phyloP scores from a whole-genome alignment of 2,797 vertebrate species.

The Eospalax fontanierii region DNA sequence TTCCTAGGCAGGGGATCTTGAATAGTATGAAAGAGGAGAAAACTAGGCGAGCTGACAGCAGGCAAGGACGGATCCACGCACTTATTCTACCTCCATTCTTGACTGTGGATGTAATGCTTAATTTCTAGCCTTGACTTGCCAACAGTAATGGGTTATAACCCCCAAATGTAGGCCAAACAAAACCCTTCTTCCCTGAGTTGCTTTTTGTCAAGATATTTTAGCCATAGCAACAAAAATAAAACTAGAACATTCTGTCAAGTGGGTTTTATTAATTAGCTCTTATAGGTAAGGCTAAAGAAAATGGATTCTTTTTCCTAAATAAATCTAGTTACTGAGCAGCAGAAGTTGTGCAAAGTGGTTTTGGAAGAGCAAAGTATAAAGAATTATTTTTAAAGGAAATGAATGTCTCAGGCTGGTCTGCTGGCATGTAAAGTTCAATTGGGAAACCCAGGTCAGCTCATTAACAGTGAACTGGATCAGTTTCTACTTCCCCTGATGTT shows the following conservation, averaged over 20 bases:
- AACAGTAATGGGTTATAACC: neutral
- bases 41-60: neutral
- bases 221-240: neutral
- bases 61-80: neutral
- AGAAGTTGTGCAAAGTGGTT: neutral
- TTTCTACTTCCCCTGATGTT: neutral
- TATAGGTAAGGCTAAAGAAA: neutral
- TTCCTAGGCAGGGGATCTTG: neutral
- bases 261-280: neutral
- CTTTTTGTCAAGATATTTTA: neutral
- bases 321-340: conserved; percentile 38
- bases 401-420: neutral
- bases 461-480: neutral
- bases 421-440: neutral
- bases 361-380: neutral
- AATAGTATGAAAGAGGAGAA: neutral
- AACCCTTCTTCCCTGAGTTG: neutral
- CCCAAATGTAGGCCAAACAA: neutral
- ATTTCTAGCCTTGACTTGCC: neutral
- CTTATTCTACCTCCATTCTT: no score
- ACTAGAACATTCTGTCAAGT: neutral
- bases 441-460: neutral
- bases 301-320: conserved; percentile 25
- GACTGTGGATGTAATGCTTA: neutral
- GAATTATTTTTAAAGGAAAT: conserved; percentile 27